Conservation (phyloP, 2,888 invertebrate genomes). For the Orthonychiurus folsomi region DNA sequence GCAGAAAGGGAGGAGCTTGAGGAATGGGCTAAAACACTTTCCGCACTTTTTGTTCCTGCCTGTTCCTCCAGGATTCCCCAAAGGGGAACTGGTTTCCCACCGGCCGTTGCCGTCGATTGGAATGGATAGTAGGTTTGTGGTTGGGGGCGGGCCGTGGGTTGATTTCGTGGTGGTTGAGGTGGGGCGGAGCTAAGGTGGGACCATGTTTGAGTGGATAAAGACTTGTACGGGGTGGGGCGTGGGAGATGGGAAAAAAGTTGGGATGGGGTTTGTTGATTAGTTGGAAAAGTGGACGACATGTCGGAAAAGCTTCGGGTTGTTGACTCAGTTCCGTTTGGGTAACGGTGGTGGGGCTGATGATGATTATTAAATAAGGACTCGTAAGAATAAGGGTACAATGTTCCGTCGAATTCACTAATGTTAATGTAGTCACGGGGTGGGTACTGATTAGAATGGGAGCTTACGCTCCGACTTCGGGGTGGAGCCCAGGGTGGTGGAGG, state of each 20-base stretch:
- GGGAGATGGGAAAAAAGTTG: constrained; percentile 40
- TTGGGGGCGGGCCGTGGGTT: constrained; percentile 44
- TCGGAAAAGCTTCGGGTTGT: constrained; percentile 2
- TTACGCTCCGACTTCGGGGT: constrained; percentile 3
- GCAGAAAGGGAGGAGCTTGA: constrained; percentile 6
- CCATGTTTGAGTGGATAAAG: constrained; percentile 28
- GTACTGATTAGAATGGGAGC: constrained; percentile 2
- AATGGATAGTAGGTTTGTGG: constrained; percentile 39
- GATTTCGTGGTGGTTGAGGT: constrained; percentile 21
- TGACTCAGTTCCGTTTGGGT: neutral
- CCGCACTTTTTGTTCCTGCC: constrained; percentile 37
- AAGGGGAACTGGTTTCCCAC: constrained; percentile 12
- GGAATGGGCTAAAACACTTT: constrained; percentile 31
- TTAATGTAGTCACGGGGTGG: constrained; percentile 1
- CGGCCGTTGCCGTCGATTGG: constrained; percentile 29
- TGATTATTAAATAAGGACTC: constrained; percentile 8
- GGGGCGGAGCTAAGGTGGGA: constrained; percentile 19
- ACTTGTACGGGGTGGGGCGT: constrained; percentile 41
- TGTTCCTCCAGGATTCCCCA: constrained; percentile 35
- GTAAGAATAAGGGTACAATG: neutral
- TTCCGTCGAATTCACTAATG: neutral
- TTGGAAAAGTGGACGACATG: constrained; percentile 6
- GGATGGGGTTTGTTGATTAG: constrained; percentile 16
- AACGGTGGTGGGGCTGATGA: constrained; percentile 7
- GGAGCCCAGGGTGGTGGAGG: neutral